Evolutionary conservation across 2,888 invertebrate species (phyloP).

Genomic region (Athrips mouffetella): DNA sequence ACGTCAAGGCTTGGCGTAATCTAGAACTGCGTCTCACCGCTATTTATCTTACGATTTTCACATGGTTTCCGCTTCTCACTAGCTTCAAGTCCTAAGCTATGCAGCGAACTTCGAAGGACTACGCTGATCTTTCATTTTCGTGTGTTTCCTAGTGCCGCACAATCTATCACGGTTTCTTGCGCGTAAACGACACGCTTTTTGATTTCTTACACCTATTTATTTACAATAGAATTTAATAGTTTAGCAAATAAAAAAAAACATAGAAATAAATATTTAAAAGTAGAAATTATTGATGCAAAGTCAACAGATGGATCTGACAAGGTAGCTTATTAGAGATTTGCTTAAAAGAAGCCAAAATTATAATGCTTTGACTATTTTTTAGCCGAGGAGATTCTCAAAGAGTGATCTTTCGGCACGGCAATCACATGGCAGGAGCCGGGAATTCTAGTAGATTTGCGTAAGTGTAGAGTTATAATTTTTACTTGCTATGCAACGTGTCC

Average conservation of each 20-base stretch:
- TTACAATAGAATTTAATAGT: not conserved
- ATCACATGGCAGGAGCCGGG: constrained; percentile 82
- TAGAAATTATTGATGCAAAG: not conserved
- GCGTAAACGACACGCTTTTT: constrained; percentile 32
- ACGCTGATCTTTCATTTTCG: constrained; percentile 28
- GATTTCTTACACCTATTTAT: not conserved
- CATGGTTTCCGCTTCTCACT: constrained; percentile 61
- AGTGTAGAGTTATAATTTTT: constrained; percentile 52
- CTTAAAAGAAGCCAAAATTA: constrained; percentile 1
- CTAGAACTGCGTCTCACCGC: constrained; percentile 51
- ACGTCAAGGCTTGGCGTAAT: constrained; percentile 66
- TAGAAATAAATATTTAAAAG: constrained; percentile 3
- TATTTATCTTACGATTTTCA: constrained; percentile 50
- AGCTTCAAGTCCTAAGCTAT: constrained; percentile 52
- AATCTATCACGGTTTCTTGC: constrained; percentile 36
- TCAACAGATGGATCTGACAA: not conserved
- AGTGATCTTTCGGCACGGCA: constrained; percentile 85
- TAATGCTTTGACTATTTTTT: constrained; percentile 39
- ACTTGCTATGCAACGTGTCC: not conserved
- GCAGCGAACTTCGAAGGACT: constrained; percentile 18
- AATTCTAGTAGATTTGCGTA: constrained; percentile 85
- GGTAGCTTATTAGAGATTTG: constrained; percentile 10
- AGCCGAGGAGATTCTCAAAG: constrained; percentile 86
- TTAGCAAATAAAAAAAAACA: not conserved
- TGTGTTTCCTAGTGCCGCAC: constrained; percentile 38